Conservation (phyloP, 2,888 invertebrate genomes). For the Eupithecia dodoneata region DNA sequence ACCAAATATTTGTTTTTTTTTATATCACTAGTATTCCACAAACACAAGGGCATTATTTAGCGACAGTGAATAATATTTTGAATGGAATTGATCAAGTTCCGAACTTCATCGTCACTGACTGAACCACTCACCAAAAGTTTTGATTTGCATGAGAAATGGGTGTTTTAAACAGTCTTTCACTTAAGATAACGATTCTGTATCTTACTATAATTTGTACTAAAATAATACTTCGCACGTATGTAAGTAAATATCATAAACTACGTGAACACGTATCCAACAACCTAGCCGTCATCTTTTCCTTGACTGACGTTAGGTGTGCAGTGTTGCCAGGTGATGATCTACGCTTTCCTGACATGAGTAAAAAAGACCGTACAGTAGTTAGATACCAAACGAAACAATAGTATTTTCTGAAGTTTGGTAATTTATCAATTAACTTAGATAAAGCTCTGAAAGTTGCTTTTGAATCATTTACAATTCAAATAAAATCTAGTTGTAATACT, state of each 20-base stretch:
- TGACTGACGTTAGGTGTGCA: constrained; percentile 70
- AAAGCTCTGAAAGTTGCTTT: not conserved
- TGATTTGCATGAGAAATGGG: constrained; percentile 75
- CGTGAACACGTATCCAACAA: constrained; percentile 81
- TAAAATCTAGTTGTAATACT: not conserved
- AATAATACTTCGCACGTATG: constrained; percentile 80
- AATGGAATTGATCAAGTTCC: constrained; percentile 65
- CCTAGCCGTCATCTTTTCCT: constrained; percentile 82
- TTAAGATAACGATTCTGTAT: constrained; percentile 61
- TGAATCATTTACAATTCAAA: not conserved
- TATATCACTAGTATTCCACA: constrained; percentile 21
- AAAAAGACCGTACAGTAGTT: not conserved
- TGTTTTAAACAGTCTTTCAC: constrained; percentile 64
- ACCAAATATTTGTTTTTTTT: not conserved
- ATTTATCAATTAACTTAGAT: not conserved
- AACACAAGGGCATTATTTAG: constrained; percentile 42
- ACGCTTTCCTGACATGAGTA: not conserved
- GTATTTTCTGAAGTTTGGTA: not conserved
- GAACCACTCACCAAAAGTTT: constrained; percentile 77
- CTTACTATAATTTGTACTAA: constrained; percentile 68
- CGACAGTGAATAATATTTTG: constrained; percentile 51
- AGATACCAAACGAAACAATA: not conserved
- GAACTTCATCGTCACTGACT: constrained; percentile 54
- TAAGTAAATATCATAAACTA: constrained; percentile 84
- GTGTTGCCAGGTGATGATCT: not conserved